Conservation (phyloP, 2,888 invertebrate species). For the Nezara viridula region DNA sequence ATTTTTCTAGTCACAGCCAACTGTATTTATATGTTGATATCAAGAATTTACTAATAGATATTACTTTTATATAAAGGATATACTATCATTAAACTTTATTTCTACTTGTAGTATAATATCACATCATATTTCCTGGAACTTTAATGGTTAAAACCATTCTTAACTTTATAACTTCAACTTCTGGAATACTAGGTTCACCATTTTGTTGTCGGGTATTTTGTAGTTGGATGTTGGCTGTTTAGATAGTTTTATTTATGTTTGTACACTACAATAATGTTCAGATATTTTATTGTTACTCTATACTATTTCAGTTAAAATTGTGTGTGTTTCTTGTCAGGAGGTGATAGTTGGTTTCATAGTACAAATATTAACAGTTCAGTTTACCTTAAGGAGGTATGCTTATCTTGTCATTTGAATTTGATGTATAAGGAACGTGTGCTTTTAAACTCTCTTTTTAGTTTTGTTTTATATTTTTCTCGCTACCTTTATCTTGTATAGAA, state of each 20-base stretch:
- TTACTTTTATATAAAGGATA: neutral
- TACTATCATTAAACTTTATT: neutral
- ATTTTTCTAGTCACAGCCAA: constrained; percentile 44
- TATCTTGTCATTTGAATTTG: constrained; percentile 29
- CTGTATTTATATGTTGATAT: constrained; percentile 3
- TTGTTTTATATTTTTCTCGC: neutral
- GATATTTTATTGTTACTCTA: constrained; percentile 7
- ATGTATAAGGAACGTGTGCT: neutral
- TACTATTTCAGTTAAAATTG: constrained; percentile 5
- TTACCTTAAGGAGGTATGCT: constrained; percentile 43
- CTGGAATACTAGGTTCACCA: neutral
- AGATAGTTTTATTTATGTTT: constrained; percentile 47
- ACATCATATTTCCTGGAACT: neutral
- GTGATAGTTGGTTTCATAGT: constrained; percentile 13
- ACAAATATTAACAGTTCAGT: constrained; percentile 19
- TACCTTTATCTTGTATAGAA: neutral
- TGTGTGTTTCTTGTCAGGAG: constrained; percentile 38
- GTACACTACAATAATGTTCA: constrained; percentile 19
- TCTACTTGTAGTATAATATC: neutral
- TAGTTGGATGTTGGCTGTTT: constrained; percentile 46
- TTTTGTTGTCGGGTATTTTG: constrained; percentile 40
- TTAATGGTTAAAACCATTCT: neutral
- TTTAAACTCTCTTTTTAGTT: neutral
- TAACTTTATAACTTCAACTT: neutral
- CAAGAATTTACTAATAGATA: neutral